phyloP scores from a whole-genome alignment of 2,888 invertebrate species.

The Trachelus troglodyta region DNA sequence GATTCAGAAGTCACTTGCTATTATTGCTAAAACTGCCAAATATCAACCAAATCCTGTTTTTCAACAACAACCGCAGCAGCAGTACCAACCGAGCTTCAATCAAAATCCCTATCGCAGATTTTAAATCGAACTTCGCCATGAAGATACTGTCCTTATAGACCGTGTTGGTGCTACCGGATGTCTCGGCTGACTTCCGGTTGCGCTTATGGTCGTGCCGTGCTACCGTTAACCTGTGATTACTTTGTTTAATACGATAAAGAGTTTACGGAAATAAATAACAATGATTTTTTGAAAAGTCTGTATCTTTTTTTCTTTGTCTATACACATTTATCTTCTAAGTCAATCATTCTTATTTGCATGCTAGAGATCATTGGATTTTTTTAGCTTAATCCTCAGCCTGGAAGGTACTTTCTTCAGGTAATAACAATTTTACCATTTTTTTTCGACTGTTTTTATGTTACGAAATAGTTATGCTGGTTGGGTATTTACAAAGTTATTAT shows the following conservation, averaged over 20 bases:
- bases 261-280: background rate
- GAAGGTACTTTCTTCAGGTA: background rate
- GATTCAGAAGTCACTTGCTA: constrained; percentile 73
- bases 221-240: constrained; percentile 33
- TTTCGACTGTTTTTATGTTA: background rate
- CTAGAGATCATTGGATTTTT: background rate
- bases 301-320: constrained; percentile 23
- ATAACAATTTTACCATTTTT: background rate
- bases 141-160: background rate
- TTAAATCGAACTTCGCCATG: background rate
- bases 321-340: constrained; percentile 8
- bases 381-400: no score
- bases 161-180: background rate
- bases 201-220: background rate
- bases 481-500: no score
- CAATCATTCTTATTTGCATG: background rate
- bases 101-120: background rate
- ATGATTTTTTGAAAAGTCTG: constrained; percentile 10
- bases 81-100: background rate
- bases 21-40: constrained; percentile 51
- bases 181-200: background rate
- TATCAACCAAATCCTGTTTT: background rate
- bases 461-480: background rate
- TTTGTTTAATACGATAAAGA: constrained; percentile 6
- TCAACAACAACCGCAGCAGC: background rate